Evolutionary conservation across 2,888 invertebrate species (phyloP), one percentile per base, ranked within the genome.

Genomic region (Rhogogaster chlorosoma): DNA sequence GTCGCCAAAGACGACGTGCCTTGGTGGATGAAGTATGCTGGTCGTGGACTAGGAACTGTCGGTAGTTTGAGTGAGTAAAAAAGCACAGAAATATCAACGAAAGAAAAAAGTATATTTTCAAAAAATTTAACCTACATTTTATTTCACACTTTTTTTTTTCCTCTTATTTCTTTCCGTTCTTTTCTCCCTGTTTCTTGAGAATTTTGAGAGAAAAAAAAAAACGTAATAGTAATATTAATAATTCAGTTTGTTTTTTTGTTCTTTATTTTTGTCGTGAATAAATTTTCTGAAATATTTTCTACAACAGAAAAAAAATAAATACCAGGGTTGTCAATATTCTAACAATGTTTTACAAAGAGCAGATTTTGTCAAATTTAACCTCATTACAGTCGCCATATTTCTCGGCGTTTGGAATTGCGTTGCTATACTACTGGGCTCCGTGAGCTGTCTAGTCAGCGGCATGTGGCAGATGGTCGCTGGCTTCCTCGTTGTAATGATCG

Each of bases 391-490:
- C 93, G 97, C 97, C 84, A 97, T 98, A 92, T 94, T 97, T 88
- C 95, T 98, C 88, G 98, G 98, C 57, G 94, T 97, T 83, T 95
- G 96, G 94, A 97, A 96, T 93, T 96, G 96, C 92, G 93, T 96
- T 7, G 94, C 96, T 78, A 96, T 98, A 88, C 1, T 67, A 26
- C 5, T 96, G 0, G 94, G 95, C 61, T 93, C 96, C 88, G 94
- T 97, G 71, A 86, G 91, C 67, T 97, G 97, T 93, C 94, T 98
- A 85, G 94, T 98, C 77, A 95, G 96, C 83, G 98, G 98, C 87
- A 95, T 98, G 90, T 96, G 97, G 95, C 97, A 98, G 95, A 97
- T 98, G 96, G 91, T 98, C 87, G 96, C 97, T 87, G 99, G 99
- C 64, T 98, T 99, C 94, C 91, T 98, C 87, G 96, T 98, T 86